A percentile compares a stretch with the other conserved stretches of the same genome.
Conservation (phyloP, 1,140 invertebrate genomes). For the Pogonus chalceus region DNA sequence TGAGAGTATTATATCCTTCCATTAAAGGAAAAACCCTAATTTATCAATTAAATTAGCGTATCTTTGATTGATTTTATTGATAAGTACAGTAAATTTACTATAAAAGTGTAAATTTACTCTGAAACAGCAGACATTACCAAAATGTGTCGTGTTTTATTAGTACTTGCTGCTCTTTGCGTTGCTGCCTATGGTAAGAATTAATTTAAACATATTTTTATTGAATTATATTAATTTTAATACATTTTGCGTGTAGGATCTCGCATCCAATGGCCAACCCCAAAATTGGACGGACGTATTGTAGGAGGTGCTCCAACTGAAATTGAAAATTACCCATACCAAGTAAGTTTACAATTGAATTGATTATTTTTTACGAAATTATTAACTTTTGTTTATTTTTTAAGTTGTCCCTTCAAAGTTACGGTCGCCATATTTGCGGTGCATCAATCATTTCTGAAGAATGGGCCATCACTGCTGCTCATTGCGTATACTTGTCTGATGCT, state of each 20-base stretch:
- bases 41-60: no score
- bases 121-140: background rate
- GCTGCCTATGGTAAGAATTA: background rate
- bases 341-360: slow-evolving; percentile 13
- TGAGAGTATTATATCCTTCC: no score
- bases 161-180: background rate
- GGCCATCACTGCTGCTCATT: slow-evolving; percentile 44
- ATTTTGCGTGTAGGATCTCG: background rate
- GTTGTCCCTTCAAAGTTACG: slow-evolving; percentile 27
- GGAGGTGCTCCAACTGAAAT: slow-evolving; percentile 29
- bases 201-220: background rate
- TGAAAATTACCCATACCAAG: slow-evolving; percentile 28
- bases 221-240: background rate
- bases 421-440: slow-evolving; percentile 36
- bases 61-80: no score
- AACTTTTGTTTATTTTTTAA: slow-evolving; percentile 22
- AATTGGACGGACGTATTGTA: slow-evolving; percentile 25
- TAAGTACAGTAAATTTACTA: no score
- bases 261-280: background rate
- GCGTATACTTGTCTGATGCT: slow-evolving; percentile 16
- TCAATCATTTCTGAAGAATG: slow-evolving; percentile 36
- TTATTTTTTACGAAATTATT: slow-evolving; percentile 6
- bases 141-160: background rate
- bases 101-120: no score
- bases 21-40: no score